phyloP scores from a whole-genome alignment of 2,888 invertebrate species.

The Parnassius mnemosyne region DNA sequence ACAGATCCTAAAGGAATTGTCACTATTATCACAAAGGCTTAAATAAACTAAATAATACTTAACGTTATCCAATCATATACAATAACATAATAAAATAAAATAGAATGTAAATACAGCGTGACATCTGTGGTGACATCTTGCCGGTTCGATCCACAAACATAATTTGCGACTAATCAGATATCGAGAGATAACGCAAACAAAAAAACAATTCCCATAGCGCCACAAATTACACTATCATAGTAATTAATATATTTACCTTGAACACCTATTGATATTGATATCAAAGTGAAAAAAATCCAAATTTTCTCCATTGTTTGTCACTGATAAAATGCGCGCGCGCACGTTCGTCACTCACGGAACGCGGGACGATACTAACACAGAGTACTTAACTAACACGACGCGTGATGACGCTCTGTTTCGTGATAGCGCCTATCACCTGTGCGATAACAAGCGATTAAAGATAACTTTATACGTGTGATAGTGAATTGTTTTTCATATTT shows the following conservation, averaged over 20 bases:
- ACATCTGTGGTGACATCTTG: neutral
- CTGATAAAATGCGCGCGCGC: constrained; percentile 8
- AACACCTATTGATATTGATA: constrained; percentile 4
- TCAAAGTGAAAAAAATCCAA: constrained; percentile 16
- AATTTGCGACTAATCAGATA: constrained; percentile 2
- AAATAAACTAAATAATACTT: no score
- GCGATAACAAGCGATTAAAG: neutral
- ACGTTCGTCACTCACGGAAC: constrained; percentile 10
- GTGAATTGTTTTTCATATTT: no score
- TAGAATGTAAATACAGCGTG: neutral
- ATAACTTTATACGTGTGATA: constrained; percentile 1
- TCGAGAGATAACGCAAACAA: neutral
- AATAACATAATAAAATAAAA: neutral
- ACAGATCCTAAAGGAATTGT: no score
- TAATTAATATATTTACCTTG: constrained; percentile 11
- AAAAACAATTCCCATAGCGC: neutral
- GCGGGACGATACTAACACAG: constrained; percentile 11
- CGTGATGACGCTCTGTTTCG: constrained; percentile 6
- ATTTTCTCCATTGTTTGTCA: constrained; percentile 18
- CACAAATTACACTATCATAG: neutral
- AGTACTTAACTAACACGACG: neutral
- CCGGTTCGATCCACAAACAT: constrained; percentile 1
- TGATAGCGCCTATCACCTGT: constrained; percentile 4
- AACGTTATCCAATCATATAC: no score
- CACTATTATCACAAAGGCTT: no score